A percentile compares a stretch with the other conserved stretches of the same genome.
Conservation (phyloP, 2,113 vertebrate species). For the Microcebus tavaratra region DNA sequence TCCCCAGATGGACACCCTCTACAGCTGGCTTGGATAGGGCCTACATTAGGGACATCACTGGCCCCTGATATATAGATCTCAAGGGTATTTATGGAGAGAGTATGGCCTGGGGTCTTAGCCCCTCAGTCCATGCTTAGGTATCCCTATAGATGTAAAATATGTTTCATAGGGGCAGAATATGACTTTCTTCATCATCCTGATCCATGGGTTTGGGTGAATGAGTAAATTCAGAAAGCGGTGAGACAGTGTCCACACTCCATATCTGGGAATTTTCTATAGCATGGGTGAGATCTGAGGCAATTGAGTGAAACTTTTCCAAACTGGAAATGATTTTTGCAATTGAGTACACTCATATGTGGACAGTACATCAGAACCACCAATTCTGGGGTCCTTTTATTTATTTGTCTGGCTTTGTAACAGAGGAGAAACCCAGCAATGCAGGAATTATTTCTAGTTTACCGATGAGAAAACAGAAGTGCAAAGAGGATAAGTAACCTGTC, state of each 20-base stretch:
- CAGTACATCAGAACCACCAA: neutral
- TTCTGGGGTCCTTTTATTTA: neutral
- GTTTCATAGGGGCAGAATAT: neutral
- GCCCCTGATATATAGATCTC: neutral
- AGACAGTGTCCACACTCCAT: neutral
- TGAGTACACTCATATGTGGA: neutral
- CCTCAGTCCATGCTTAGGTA: neutral
- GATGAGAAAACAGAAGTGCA: neutral
- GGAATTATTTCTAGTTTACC: neutral
- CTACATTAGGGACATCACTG: neutral
- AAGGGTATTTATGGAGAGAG: neutral
- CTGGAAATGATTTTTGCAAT: neutral
- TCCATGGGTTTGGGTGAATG: neutral
- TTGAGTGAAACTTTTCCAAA: neutral
- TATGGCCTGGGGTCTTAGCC: neutral
- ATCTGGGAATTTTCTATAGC: neutral
- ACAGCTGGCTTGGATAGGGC: neutral
- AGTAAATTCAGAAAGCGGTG: neutral
- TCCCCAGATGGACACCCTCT: neutral
- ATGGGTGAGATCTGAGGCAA: neutral
- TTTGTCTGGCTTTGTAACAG: neutral
- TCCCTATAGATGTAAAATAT: rapidly evolving
- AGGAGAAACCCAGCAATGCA: too few relatives aligned
- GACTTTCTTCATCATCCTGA: neutral
- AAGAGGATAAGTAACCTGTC: neutral